A percentile compares a stretch with the other conserved stretches of the same genome.
Evolutionary conservation across 30 jellyfish, hydroid and myxozoan genomes (phyloP).

Genomic region (Turritopsis dohrnii): DNA sequence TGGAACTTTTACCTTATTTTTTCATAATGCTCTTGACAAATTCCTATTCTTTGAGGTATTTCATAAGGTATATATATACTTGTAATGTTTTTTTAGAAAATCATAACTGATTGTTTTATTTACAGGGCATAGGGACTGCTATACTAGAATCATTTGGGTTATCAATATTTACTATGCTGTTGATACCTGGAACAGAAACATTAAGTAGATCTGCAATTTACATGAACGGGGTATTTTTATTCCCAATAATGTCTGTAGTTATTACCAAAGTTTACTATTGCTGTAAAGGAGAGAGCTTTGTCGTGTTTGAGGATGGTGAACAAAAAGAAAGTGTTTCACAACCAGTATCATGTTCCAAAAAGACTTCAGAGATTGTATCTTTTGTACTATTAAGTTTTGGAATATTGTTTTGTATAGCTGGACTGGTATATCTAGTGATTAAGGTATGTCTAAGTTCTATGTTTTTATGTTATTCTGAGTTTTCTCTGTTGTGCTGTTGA

Average conservation of each 20-base stretch:
- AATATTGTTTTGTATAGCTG: background rate
- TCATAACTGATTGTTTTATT: too few relatives aligned
- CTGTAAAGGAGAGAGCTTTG: constrained; percentile 8
- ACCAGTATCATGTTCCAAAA: background rate
- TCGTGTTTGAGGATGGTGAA: background rate
- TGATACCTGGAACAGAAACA: constrained; percentile 36
- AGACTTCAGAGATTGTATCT: background rate
- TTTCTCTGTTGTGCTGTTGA: too few relatives aligned
- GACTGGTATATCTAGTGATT: background rate
- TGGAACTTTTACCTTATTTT: background rate
- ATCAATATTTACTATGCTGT: constrained; percentile 50
- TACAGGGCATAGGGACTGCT: constrained; percentile 61
- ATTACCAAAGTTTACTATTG: constrained; percentile 15
- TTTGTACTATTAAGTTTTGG: background rate
- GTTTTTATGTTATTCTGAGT: too few relatives aligned
- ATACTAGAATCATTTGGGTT: constrained; percentile 59
- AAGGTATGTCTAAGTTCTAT: too few relatives aligned
- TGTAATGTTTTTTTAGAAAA: too few relatives aligned
- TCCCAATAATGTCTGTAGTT: constrained; percentile 52
- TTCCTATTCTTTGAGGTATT: too few relatives aligned
- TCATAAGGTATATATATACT: too few relatives aligned
- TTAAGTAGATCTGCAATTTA: constrained; percentile 32
- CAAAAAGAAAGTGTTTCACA: too few relatives aligned
- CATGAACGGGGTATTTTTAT: constrained; percentile 75
- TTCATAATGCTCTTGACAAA: background rate